Evolutionary conservation across 2,888 invertebrate species (phyloP), one percentile per base, ranked within the genome.

Genomic region (Drosophila suboccidentalis): DNA sequence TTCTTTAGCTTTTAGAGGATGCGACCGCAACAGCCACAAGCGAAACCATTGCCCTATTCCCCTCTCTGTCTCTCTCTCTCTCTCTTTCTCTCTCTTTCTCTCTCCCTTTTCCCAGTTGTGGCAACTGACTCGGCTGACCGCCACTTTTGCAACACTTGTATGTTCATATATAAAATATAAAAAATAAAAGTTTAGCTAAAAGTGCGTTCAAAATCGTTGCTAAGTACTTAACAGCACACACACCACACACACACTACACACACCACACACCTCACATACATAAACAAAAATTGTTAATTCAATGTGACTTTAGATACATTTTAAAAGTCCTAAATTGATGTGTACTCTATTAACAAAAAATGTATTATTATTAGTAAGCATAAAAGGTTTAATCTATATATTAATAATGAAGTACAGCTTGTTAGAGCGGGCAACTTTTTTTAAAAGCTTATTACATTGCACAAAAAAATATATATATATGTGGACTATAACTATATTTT

Each of bases 1-100:
- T 65, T 71, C 83, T 78, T 80, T 71, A 80, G 86, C 83, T 83
- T 83, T 83, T 83, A 86, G 80, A 64, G 83, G 67, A 47, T 64
- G 76, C 71, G 71, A 80, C 86, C 83, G 57, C 85, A 78, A 22
- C 32, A 63, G 68, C 75, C 66, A 41, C 75, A 69, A 65, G 61
- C 80, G 73, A 60, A 44, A 59, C 9, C 41, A 17, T 10, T 17
- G 3, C 17, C 17, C 47, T 32, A 6, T 11, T 4, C 11, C 11
- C 29, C 32, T 13, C 55, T 11, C 19, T 13, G 0, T 5, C 15
- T 43, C 64, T 5, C 15, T 43, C 64, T 44, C 44, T 50, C 41
- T 43, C 22, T 49, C 34, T 32, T 55, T 49, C 54, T 44, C 32
- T 47, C 6, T 43, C 58, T 9, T 10, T n/a, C 15, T 46, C 50